Conservation (phyloP, 2,113 vertebrate genomes). For the Halichoerus grypus region DNA sequence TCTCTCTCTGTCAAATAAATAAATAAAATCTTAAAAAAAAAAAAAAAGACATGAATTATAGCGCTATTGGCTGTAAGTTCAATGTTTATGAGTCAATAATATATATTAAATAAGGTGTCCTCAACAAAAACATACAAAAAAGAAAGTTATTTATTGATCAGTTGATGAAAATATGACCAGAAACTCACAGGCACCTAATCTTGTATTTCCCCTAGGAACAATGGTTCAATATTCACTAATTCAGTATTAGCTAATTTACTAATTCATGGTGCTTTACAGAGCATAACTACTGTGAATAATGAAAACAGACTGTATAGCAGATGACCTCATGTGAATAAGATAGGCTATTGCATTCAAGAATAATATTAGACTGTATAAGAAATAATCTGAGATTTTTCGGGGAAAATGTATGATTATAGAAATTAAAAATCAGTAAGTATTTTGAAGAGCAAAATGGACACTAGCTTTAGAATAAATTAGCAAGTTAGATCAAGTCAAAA, state of each 20-base stretch:
- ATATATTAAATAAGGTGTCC: not conserved
- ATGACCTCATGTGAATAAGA: constrained; percentile 3
- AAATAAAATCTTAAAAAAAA: no score
- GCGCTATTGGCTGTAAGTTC: not conserved
- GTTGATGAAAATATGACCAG: not conserved
- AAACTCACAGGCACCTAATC: not conserved
- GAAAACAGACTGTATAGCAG: not conserved
- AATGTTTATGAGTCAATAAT: not conserved
- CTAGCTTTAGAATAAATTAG: not conserved
- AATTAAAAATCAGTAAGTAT: not conserved
- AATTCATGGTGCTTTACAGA: not conserved
- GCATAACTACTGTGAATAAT: constrained; percentile 10
- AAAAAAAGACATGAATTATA: not conserved
- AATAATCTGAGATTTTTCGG: not conserved
- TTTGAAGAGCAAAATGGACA: not conserved
- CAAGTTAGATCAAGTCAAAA: not conserved
- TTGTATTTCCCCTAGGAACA: not conserved
- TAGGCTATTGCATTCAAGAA: not conserved
- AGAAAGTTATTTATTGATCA: not conserved
- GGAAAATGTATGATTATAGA: not conserved
- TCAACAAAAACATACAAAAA: not conserved
- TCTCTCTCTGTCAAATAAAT: no score
- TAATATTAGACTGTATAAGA: not conserved
- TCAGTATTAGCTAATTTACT: not conserved
- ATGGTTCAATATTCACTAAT: not conserved